These are phyloP conservation scores for Rhabdornis inornatus DNA, from an alignment of 2,113 vertebrate species.

Conservation along the genomic window DNA sequence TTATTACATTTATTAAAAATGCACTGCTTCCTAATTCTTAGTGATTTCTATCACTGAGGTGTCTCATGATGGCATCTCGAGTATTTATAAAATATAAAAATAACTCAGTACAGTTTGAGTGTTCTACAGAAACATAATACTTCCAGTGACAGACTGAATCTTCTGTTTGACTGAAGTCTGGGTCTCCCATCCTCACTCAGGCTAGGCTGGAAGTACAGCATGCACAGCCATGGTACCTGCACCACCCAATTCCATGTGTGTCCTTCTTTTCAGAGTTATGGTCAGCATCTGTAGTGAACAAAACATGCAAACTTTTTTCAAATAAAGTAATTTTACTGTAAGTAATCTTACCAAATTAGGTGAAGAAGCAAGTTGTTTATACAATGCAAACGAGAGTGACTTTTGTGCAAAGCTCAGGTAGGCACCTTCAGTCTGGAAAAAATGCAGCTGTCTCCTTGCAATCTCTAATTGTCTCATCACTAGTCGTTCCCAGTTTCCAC, in stretches of 20 bases:
- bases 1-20: neutral
- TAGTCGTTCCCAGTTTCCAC: neutral
- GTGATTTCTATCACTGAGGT: neutral
- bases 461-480: neutral
- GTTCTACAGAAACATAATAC: neutral
- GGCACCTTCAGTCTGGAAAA: neutral
- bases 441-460: neutral
- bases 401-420: neutral
- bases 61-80: neutral
- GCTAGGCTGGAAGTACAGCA: rapidly evolving
- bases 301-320: neutral
- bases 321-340: neutral
- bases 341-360: neutral
- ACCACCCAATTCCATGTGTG: neutral
- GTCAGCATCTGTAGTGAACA: neutral
- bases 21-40: neutral
- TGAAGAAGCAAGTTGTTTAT: neutral
- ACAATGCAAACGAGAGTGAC: neutral
- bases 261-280: neutral
- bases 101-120: neutral
- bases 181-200: neutral
- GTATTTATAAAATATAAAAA: neutral
- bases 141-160: neutral
- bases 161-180: neutral
- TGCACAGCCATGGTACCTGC: rapidly evolving